Percentiles rank a stretch among this genome's conserved stretches.
Conservation (phyloP, 2,888 invertebrate species). For the Cephalotes varians region DNA sequence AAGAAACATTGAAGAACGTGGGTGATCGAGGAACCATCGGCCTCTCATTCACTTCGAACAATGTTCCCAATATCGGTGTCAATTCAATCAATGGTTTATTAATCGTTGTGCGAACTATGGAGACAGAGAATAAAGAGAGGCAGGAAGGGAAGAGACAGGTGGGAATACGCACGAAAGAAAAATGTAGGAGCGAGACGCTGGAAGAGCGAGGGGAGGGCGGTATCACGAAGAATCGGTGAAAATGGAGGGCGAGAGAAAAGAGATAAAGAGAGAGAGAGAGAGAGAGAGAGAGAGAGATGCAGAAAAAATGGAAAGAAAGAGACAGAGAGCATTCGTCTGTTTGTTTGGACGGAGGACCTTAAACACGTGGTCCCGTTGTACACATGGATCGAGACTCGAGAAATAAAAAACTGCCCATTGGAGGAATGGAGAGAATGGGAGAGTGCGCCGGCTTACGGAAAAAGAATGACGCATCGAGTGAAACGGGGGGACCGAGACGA, state of each 20-base stretch:
- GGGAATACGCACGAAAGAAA: constrained; percentile 27
- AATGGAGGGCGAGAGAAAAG: constrained; percentile 44
- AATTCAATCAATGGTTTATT: constrained; percentile 85
- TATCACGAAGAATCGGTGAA: constrained; percentile 59
- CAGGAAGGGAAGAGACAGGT: constrained; percentile 19
- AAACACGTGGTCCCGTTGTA: constrained; percentile 78
- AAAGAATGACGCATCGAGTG: constrained; percentile 51
- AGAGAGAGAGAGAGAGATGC: not conserved
- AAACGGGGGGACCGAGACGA: constrained; percentile 20
- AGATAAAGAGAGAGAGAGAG: constrained; percentile 15
- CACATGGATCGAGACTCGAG: constrained; percentile 60
- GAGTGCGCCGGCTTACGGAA: constrained; percentile 33
- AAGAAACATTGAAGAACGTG: constrained; percentile 55
- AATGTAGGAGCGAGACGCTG: constrained; percentile 16
- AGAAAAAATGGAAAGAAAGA: constrained; percentile 11
- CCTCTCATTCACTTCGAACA: constrained; percentile 79
- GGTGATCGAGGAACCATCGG: constrained; percentile 58
- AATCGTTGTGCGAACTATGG: constrained; percentile 81
- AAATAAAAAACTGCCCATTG: constrained; percentile 22
- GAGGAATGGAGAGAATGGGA: constrained; percentile 41
- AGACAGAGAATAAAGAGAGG: constrained; percentile 62
- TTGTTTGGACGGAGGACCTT: constrained; percentile 78
- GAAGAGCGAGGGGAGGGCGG: constrained; percentile 58
- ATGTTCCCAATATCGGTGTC: constrained; percentile 82
- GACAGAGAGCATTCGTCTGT: constrained; percentile 59